Percentiles rank a stretch among this genome's conserved stretches.
Evolutionary conservation across 2,797 vertebrate species (phyloP).

Genomic region (Lacerta viridis): DNA sequence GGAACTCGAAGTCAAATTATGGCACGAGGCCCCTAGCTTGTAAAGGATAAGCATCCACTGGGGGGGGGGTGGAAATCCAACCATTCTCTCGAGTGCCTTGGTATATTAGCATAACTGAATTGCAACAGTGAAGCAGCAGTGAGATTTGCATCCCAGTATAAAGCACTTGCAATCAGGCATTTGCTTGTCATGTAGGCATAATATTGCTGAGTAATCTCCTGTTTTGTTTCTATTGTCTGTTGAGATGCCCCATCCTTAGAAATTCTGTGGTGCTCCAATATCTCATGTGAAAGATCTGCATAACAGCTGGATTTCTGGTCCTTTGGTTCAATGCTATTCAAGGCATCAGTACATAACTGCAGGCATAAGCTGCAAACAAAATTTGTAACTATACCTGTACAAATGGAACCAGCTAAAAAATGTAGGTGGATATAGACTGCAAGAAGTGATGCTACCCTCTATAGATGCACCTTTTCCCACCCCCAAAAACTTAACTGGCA

Average conservation of each 20-base stretch:
- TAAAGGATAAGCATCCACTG: not conserved
- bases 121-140: not conserved
- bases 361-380: not conserved
- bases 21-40: not conserved
- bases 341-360: not conserved
- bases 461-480: not conserved
- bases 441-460: not conserved
- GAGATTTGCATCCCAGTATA: not conserved
- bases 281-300: not conserved
- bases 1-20: rapidly evolving
- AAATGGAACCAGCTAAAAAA: not conserved
- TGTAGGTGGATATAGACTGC: not conserved
- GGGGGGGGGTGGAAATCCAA: not conserved
- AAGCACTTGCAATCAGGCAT: not conserved
- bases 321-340: not conserved
- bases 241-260: not conserved
- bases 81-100: not conserved
- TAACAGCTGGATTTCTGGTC: not conserved
- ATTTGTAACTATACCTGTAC: not conserved
- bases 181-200: too few species aligned
- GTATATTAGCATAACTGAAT: not conserved
- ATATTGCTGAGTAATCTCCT: not conserved
- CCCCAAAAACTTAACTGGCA: not conserved
- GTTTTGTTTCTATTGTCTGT: not conserved
- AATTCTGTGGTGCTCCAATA: not conserved